Evolutionary conservation across 2,888 invertebrate genomes (phyloP), one percentile per base, ranked within the genome.

Genomic region (Andrena camellia): DNA sequence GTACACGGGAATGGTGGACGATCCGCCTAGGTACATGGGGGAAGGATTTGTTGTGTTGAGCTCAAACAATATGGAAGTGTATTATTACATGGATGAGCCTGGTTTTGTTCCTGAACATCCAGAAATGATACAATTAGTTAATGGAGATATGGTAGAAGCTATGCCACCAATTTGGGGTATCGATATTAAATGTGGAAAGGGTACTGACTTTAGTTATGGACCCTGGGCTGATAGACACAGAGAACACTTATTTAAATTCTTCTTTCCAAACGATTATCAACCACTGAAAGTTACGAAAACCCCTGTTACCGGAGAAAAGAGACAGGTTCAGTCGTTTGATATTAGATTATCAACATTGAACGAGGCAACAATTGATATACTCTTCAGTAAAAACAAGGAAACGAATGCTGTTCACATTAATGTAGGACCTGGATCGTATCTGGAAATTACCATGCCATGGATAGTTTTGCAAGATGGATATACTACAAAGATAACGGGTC

Each of bases 201-300:
- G 96, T 0, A 98, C 98, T 2, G 98, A 99, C 92, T 98, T 99
- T 90, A 99, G 99, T 94, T 99, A 99, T 92, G 99, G 99, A 0
- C 99, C 99, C 0, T 99, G 99, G 99, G 99, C 99, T 2, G 99
- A 99, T 93, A 96, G 99, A 69, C 99, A 99, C 93, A 96, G 99
- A 85, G 99, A 99, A 93, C 97, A 98, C 94, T 95, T 99, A 48
- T 99, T 98, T 94, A 98, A 97, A 94, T 99, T 99, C 94, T 99
- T 99, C 95, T 99, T 98, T 93, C 99, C 99, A 7, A 97, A 97
- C 85, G 97, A 98, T 93, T 98, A 97, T 94, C 96, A 97, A 91
- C 96, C 97, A 78, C 95, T 98, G 93, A 96, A 96, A 93, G 96
- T 97, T 0, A 98, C 98, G 0, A 96, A 97, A 79, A 96, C 97